Evolutionary conservation across 2,113 vertebrate species (phyloP).

Genomic region (Calyptomena viridis): DNA sequence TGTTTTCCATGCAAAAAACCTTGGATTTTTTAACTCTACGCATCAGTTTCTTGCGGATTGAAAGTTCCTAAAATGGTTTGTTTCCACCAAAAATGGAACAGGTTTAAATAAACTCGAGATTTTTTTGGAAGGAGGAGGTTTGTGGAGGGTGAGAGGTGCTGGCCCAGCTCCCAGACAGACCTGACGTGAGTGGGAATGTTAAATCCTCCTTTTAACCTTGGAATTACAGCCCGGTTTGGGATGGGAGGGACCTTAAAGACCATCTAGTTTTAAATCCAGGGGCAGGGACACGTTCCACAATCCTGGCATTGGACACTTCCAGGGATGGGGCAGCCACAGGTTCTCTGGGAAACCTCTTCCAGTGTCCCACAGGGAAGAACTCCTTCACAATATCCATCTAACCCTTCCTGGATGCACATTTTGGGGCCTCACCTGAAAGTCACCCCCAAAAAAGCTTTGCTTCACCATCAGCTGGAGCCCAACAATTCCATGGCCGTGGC

Average conservation of each 20-base stretch:
- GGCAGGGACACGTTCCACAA: neutral
- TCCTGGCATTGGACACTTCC: neutral
- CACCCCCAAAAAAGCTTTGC: neutral
- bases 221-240: neutral
- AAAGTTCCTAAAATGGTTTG: neutral
- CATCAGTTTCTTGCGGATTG: neutral
- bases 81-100: neutral
- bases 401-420: neutral
- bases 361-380: neutral
- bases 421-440: neutral
- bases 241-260: neutral
- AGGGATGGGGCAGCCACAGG: neutral
- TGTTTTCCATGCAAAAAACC: accelerated
- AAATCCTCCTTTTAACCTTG: neutral
- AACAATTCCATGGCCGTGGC: accelerated
- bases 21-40: neutral
- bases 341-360: neutral
- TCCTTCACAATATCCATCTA: neutral
- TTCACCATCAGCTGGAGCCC: accelerated
- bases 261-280: neutral
- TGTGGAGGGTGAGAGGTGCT: neutral
- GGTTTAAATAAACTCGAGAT: neutral
- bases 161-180: neutral
- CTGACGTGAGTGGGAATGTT: neutral
- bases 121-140: neutral